Evolutionary conservation across 2,113 vertebrate species (phyloP).

Genomic region (Oncorhynchus gorbuscha): DNA sequence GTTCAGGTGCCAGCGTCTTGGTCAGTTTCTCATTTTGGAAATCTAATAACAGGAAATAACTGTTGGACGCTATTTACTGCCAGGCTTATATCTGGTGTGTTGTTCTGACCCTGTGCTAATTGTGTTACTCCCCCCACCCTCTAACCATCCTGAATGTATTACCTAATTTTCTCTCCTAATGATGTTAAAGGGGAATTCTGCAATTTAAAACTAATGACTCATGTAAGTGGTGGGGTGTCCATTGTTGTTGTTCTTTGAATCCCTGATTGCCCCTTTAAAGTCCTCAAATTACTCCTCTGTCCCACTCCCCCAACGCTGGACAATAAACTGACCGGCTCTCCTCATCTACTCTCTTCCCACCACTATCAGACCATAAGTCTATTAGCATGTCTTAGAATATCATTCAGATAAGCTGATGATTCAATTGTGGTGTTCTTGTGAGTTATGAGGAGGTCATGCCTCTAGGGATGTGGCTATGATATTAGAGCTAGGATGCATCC

Average conservation of each 20-base stretch:
- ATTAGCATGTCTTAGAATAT: constrained; percentile 31
- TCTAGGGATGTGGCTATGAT: not conserved
- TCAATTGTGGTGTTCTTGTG: constrained; percentile 5
- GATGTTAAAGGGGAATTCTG: too few relatives aligned
- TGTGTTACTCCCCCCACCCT: not conserved
- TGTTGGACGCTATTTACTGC: not conserved
- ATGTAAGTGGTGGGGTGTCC: too few relatives aligned
- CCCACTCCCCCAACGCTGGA: not conserved
- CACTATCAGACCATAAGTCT: constrained; percentile 30
- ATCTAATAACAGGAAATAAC: not conserved
- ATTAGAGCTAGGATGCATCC: not conserved
- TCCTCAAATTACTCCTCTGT: not conserved
- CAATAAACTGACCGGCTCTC: not conserved
- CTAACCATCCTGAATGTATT: not conserved
- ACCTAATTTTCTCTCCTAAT: not conserved
- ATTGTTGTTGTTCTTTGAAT: too few relatives aligned
- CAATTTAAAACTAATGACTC: too few relatives aligned
- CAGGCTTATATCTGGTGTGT: not conserved
- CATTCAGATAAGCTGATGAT: constrained; percentile 26
- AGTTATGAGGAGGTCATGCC: constrained; percentile 9
- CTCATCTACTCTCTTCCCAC: constrained; percentile 1
- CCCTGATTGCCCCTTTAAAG: not conserved
- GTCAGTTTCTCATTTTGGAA: too few relatives aligned
- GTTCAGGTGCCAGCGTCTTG: too few relatives aligned
- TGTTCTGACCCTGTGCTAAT: not conserved